Percentiles rank a stretch among this genome's conserved stretches.
phyloP scores from a whole-genome alignment of 2,113 vertebrate species.

The Daboia siamensis region DNA sequence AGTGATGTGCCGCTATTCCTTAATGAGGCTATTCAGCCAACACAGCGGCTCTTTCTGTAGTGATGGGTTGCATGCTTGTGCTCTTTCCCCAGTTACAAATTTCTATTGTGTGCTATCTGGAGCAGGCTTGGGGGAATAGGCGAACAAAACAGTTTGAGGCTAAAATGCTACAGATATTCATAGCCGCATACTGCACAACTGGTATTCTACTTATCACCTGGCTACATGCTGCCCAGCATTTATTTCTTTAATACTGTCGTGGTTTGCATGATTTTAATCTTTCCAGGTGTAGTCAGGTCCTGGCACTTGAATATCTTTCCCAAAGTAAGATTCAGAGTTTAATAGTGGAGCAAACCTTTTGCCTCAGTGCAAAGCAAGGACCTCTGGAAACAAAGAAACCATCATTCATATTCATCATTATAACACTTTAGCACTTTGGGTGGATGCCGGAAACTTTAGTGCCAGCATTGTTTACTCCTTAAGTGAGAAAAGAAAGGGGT shows the following conservation, averaged over 20 bases:
- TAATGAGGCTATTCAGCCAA: slow-evolving; percentile 38
- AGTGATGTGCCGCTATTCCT: slow-evolving; percentile 11
- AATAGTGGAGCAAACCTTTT: slow-evolving; percentile 50
- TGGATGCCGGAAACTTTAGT: neutral
- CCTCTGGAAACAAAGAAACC: slow-evolving; percentile 34
- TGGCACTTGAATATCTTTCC: neutral
- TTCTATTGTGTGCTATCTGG: slow-evolving; percentile 13
- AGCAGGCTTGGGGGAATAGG: neutral
- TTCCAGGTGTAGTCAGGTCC: neutral
- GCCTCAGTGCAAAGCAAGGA: slow-evolving; percentile 48
- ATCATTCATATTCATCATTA: neutral
- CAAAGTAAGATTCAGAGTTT: slow-evolving; percentile 37
- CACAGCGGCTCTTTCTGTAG: slow-evolving; percentile 22
- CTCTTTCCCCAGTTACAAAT: slow-evolving; percentile 22
- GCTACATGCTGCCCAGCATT: slow-evolving; percentile 58
- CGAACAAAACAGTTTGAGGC: slow-evolving; percentile 25
- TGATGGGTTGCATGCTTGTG: slow-evolving; percentile 18
- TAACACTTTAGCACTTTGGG: neutral
- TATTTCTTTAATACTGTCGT: slow-evolving; percentile 42
- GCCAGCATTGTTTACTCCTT: neutral
- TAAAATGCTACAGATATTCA: slow-evolving; percentile 54
- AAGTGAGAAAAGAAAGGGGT: neutral
- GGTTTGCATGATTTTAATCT: neutral
- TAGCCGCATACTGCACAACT: slow-evolving; percentile 41
- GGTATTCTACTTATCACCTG: slow-evolving; percentile 55